Conservation (phyloP, 2,888 invertebrate genomes). For the Pterostichus niger region DNA sequence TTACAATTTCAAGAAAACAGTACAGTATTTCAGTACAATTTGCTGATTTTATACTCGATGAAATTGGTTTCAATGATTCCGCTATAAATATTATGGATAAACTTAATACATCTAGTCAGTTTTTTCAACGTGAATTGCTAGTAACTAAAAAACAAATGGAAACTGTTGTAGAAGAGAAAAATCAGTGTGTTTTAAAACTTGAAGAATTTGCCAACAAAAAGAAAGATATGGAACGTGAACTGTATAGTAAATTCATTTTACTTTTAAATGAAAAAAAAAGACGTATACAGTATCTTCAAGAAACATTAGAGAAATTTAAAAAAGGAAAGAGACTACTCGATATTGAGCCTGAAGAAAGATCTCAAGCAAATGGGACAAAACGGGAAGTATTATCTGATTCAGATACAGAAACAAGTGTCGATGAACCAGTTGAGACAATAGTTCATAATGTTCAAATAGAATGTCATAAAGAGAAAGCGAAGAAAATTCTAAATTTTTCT, state of each 20-base stretch:
- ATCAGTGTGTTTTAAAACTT: constrained; percentile 66
- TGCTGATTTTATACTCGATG: constrained; percentile 66
- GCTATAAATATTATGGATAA: constrained; percentile 32
- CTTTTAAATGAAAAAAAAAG: constrained; percentile 75
- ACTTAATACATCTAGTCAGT: constrained; percentile 6
- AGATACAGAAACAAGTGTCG: constrained; percentile 68
- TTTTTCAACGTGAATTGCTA: constrained; percentile 8
- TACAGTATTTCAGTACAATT: constrained; percentile 68
- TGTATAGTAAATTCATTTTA: constrained; percentile 73
- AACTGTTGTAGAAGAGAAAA: constrained; percentile 58
- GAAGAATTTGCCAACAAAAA: constrained; percentile 68
- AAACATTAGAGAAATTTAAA: constrained; percentile 72
- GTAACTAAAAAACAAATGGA: constrained; percentile 1
- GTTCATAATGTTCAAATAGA: constrained; percentile 66
- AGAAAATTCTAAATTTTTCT: constrained; percentile 68
- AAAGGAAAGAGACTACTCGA: constrained; percentile 66
- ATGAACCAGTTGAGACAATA: constrained; percentile 61
- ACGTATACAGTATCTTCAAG: constrained; percentile 73
- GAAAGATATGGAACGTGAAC: constrained; percentile 70
- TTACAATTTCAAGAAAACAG: constrained; percentile 35
- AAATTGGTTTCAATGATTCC: constrained; percentile 24
- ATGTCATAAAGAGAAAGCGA: constrained; percentile 68
- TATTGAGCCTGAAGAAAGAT: background rate
- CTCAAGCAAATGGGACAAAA: constrained; percentile 51
- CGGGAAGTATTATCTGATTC: constrained; percentile 65